Base-by-base conservation (phyloP, 37 sponge, comb jelly and placozoan genomes). In the Beroe forskalii region DNA sequence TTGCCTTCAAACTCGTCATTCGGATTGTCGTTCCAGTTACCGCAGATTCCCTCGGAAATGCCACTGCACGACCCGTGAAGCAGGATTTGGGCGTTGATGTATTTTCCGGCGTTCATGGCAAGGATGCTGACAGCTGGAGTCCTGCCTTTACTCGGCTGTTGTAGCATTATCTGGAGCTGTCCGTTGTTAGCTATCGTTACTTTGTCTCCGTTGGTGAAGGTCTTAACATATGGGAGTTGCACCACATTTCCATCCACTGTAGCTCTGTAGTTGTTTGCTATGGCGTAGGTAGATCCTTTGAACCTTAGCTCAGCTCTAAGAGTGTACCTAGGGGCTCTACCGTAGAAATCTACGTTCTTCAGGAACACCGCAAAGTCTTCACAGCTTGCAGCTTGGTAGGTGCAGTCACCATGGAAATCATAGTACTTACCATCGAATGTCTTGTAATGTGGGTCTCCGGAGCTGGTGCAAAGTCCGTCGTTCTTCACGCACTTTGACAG, bases 321-420 rank as follows among this genome's bases (percentile, higher is more conserved):
- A 8, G 86, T 42, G 19, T 39, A 42, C 55, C 86, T 9, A 4
- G 48, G 48, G 40, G 48, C 25, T 42, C 48, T 3, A 9, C 17
- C 30, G 8, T 23, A 4, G 23, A 80, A 23, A 38, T 80, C 86
- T 6, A 42, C 55, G 27, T 80, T 80, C 55, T 80, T 80, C 14
- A 80, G 42, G 86, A 35, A 42, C 0, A 80, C 86, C n/a, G 19
- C 55, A 43, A 80, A 80, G 27, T 80, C 55, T 17, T 43, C 86
- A 80, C 86, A 80, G 48, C 86, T 80, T 14, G 86, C 86, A 22
- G 86, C 86, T 37, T 80, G 86, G 55, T 80, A 80, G 23, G 86
- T 80, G 48, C 86, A 80, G 14, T 1, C 12, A 17, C 86, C 86
- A 23, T 80, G 48, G 48, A 80, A 80, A 37, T 80, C 86, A 23